Conservation (phyloP, 2,888 invertebrate species). For the Eristalis intricaria region DNA sequence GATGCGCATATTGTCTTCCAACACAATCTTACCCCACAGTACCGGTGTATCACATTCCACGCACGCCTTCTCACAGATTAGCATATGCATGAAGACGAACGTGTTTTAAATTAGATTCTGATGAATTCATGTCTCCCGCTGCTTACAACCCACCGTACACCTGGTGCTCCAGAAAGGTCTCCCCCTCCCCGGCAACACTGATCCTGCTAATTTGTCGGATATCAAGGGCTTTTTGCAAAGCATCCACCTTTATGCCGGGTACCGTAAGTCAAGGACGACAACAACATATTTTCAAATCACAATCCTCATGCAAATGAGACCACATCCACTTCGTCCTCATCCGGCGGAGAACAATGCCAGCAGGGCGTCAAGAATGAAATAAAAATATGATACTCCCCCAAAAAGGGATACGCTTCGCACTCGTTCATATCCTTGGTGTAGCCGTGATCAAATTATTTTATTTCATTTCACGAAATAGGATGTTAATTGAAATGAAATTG, state of each 20-base stretch:
- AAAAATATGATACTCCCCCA: neutral
- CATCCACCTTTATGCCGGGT: neutral
- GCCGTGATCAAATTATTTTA: slow-evolving; percentile 28
- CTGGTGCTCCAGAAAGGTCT: neutral
- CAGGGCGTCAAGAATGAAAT: neutral
- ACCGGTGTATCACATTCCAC: neutral
- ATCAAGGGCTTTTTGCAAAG: neutral
- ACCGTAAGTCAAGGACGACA: neutral
- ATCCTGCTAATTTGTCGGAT: neutral
- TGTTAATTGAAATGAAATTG: slow-evolving; percentile 65
- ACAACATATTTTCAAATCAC: neutral
- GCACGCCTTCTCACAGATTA: neutral
- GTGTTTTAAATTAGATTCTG: slow-evolving; percentile 1
- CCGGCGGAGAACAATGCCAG: neutral
- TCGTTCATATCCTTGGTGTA: neutral
- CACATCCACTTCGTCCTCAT: neutral
- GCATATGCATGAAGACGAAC: neutral
- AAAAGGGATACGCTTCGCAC: neutral
- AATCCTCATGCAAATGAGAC: neutral
- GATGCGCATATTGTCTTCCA: neutral
- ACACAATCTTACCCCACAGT: neutral
- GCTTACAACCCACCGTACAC: neutral
- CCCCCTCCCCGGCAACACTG: neutral
- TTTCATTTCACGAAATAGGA: slow-evolving; percentile 40
- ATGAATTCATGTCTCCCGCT: neutral